Conservation (phyloP, 2,113 vertebrate species). For the Prolemur simus region DNA sequence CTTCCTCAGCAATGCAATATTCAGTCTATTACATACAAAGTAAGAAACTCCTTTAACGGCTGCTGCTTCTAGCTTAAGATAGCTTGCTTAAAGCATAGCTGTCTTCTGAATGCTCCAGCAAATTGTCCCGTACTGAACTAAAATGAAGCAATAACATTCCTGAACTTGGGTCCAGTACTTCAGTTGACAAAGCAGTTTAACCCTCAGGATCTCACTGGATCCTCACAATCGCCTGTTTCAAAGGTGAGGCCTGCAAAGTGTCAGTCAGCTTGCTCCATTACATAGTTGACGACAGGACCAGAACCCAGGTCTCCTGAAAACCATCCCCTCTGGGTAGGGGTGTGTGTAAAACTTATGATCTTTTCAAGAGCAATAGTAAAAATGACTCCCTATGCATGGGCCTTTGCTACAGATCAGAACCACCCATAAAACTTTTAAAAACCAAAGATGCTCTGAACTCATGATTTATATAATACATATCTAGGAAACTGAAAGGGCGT, state of each 20-base stretch:
- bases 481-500: neutral
- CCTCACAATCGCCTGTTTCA: neutral
- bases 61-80: neutral
- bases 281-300: neutral
- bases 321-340: neutral
- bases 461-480: rapidly evolving
- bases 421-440: neutral
- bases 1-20: neutral
- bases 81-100: neutral
- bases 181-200: neutral
- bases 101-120: neutral
- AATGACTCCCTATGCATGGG: neutral
- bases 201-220: neutral
- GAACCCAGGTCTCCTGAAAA: neutral
- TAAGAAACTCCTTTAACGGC: rapidly evolving
- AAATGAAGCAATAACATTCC: neutral
- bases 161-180: neutral
- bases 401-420: neutral
- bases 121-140: neutral
- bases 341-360: neutral
- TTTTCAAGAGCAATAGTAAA: neutral
- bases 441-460: neutral
- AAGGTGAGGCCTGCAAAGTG: neutral
- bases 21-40: neutral
- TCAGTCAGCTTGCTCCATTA: neutral